These are phyloP conservation scores for Drosophila kikkawai DNA, from an alignment of 1,140 invertebrate species.

Conservation along the genomic window DNA sequence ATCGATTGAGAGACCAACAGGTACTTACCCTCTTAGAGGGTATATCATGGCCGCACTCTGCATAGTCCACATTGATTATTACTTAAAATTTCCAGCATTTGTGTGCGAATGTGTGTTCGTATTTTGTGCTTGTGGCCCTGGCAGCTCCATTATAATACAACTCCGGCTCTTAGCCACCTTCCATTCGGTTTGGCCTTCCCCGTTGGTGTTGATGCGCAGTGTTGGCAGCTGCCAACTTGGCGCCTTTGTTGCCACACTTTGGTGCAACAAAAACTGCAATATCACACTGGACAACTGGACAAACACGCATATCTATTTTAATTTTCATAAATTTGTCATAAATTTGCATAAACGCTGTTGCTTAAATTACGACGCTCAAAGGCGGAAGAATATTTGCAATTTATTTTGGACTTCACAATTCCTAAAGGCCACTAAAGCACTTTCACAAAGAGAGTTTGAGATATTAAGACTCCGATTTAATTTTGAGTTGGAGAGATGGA, in stretches of 20 bases:
- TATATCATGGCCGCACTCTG: neutral
- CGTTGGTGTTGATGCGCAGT: slow-evolving; percentile 72
- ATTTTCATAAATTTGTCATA: slow-evolving; percentile 75
- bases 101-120: slow-evolving; percentile 28
- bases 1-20: neutral
- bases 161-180: slow-evolving; percentile 17
- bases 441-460: neutral
- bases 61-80: slow-evolving; percentile 61
- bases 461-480: neutral
- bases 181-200: slow-evolving; percentile 13
- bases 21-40: neutral
- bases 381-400: slow-evolving; percentile 24
- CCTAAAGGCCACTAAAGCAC: neutral
- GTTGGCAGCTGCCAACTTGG: slow-evolving; percentile 75
- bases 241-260: slow-evolving; percentile 72
- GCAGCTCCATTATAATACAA: slow-evolving; percentile 54
- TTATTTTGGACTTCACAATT: slow-evolving; percentile 10
- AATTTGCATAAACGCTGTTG: slow-evolving; percentile 65
- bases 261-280: slow-evolving; percentile 24
- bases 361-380: slow-evolving; percentile 30
- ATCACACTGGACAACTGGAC: slow-evolving; percentile 4
- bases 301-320: slow-evolving; percentile 38
- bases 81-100: slow-evolving; percentile 47
- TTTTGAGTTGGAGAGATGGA: neutral
- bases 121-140: slow-evolving; percentile 33